Evolutionary conservation across 2,888 invertebrate species (phyloP), one percentile per base, ranked within the genome.

Genomic region (Eurytoma californica): DNA sequence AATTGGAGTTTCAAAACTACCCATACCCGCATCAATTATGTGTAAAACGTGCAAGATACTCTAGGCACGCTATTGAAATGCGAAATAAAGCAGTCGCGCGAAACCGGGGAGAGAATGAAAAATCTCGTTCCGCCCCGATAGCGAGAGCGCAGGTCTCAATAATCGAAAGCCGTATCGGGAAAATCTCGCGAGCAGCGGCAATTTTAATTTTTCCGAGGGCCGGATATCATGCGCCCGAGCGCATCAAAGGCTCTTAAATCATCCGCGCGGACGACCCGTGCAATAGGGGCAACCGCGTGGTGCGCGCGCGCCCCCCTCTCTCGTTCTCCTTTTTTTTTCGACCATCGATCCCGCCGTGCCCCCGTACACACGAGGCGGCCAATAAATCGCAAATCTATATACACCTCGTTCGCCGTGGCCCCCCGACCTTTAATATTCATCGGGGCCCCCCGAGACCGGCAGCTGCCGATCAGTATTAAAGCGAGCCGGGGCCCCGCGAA

Each of bases 351-450:
- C 30, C 30, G 30, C 30, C 3, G 30, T 3, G 30, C 30, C 30
- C 3, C 3, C 39, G 39, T 53, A 72, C 39, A 53, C 53, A 55
- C 39, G 53, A 18, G 13, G 63, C 47, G 28, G 61, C 30, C 63
- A 65, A 72, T 72, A 72, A 63, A 72, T 72, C 60, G 70, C 60
- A 51, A 60, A 70, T 77, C 70, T 67, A 58, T 57, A 55, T 49
- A 39, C 30, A 51, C 55, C 39, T 39, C 39, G 9, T 39, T 39
- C 39, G 39, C 39, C 39, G 39, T 2, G 39, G 39, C 39, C 18
- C n/a, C 18, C 18, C 63, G 39, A 63, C 63, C 63, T 63, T 61
- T 39, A 63, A 63, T 63, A 63, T 63, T 63, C 63, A 63, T 63
- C 63, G 47, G 13, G 18, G 63, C 3, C n/a, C 39, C 30, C 47